phyloP scores from a whole-genome alignment of 2,888 invertebrate species.

The Galeruca laticollis region DNA sequence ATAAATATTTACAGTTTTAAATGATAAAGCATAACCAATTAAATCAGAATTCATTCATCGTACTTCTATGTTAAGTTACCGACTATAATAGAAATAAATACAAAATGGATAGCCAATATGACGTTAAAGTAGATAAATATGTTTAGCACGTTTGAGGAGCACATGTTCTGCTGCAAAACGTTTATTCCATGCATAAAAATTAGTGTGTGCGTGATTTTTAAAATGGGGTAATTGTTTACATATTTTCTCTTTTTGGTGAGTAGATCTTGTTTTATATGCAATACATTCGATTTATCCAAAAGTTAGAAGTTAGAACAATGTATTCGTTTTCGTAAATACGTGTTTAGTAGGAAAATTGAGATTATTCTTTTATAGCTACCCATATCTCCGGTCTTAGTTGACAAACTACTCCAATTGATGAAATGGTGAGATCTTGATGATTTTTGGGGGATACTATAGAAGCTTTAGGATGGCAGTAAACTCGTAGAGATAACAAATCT shows the following conservation, averaged over 20 bases:
- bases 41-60: not conserved
- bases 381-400: no score
- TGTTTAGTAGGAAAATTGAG: no score
- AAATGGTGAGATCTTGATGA: no score
- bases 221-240: conserved; percentile 21
- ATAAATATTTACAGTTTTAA: no score
- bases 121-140: conserved; percentile 14
- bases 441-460: no score
- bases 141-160: conserved; percentile 21
- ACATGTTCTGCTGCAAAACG: conserved; percentile 14
- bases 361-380: no score
- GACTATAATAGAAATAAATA: not conserved
- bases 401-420: no score
- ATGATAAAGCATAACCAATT: no score
- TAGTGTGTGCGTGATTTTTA: conserved; percentile 20
- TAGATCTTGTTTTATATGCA: conserved; percentile 1
- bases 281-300: not conserved
- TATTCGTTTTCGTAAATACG: not conserved
- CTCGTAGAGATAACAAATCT: no score
- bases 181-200: conserved; percentile 22
- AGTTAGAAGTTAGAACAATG: no score
- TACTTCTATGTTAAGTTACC: not conserved
- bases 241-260: conserved; percentile 21
- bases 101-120: not conserved
- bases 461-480: no score